Percentiles rank a stretch among this genome's conserved stretches.
Evolutionary conservation across 2,797 vertebrate genomes (phyloP).

Genomic region (Taeniopygia guttata): DNA sequence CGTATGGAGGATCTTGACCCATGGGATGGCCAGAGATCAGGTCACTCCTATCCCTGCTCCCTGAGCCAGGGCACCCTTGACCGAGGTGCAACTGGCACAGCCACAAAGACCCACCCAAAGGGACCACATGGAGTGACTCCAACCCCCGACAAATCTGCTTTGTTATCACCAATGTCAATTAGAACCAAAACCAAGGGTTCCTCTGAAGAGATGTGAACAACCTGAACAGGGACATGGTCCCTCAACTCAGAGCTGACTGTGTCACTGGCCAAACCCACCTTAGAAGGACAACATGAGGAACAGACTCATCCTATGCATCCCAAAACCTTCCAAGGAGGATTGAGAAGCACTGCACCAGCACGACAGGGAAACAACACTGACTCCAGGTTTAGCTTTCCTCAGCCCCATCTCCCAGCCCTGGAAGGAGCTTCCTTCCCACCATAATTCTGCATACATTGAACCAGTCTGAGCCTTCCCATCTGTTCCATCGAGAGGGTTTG

Average conservation of each 20-base stretch:
- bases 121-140: neutral
- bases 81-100: rapidly evolving
- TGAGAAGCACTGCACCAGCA: neutral
- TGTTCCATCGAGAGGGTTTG: neutral
- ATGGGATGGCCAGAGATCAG: neutral
- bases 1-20: neutral
- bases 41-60: neutral
- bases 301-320: rapidly evolving
- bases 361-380: rapidly evolving
- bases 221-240: neutral
- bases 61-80: neutral
- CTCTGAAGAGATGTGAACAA: neutral
- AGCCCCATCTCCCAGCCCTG: neutral
- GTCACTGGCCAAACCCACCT: neutral
- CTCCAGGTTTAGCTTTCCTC: neutral
- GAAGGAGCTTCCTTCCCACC: neutral
- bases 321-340: neutral
- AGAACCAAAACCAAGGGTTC: neutral
- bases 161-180: neutral
- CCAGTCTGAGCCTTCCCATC: conserved; percentile 7
- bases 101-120: neutral
- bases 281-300: neutral
- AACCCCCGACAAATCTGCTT: neutral
- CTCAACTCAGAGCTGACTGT: neutral
- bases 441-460: neutral